Base-by-base conservation (phyloP, 2,797 vertebrate genomes). In the Glossophaga mutica region DNA sequence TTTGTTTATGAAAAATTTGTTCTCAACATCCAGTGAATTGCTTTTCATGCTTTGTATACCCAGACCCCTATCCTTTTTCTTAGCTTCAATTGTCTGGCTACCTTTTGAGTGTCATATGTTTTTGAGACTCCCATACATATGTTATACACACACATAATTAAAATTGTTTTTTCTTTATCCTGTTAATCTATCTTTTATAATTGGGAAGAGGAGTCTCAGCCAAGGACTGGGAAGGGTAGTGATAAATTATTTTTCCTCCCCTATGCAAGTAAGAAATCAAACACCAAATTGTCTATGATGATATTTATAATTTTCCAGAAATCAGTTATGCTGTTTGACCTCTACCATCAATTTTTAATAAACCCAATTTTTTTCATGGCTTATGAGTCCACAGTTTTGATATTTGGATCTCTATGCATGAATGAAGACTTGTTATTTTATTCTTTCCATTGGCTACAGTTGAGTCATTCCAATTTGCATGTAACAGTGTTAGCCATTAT, bases 331-430 rank as follows among this genome's bases (percentile, higher is more conserved):
- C 16, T 76, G 0, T 67, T 84, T 93, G 46, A 90, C 26, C 59
- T 87, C 8, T 67, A 46, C 50, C 68, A 89, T 91, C 19, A 46
- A 78, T 48, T 88, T 96, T 94, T 84, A 90, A 90, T 77, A 82
- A 94, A 90, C 16, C 0, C 11, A 76, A 4, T 83, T 14, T 93
- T n/a, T 87, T 90, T 87, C 34, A 74, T 62, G 29, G 15, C 55
- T 46, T 89, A 6, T 50, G 74, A 91, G 34, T 91, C 73, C 29
- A 81, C 9, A 71, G 39, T 84, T 85, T 59, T 85, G 37, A 62
- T 46, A 88, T 82, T 91, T 59, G 78, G 85, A 48, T 92, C 95
- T 93, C 39, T 62, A 62, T 29, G 37, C 83, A 84, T 67, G 4
- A 22, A 39, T 79, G 37, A 94, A 6, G 4, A 24, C 3, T 78